Evolutionary conservation across 1,140 invertebrate genomes (phyloP).

Genomic region (Macrobrachium nipponense): DNA sequence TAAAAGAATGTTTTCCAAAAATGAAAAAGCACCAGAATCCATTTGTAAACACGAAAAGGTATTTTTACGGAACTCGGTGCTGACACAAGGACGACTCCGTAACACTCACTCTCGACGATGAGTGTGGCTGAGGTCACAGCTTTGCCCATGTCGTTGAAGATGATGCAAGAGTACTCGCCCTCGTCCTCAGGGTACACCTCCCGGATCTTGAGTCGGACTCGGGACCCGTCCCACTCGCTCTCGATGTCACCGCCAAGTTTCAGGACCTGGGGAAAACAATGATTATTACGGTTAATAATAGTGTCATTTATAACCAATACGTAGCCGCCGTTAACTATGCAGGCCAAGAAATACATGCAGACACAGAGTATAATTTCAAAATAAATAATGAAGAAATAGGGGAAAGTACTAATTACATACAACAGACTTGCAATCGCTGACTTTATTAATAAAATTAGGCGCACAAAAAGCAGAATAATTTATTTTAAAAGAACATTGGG

Average conservation of each 20-base stretch:
- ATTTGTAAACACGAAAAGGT: too few relatives aligned
- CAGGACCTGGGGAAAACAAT: slow-evolving; percentile 71
- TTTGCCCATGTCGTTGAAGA: slow-evolving; percentile 83
- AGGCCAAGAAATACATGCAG: not conserved
- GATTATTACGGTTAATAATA: too few relatives aligned
- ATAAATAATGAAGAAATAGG: too few relatives aligned
- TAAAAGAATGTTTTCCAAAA: too few relatives aligned
- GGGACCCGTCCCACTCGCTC: slow-evolving; percentile 76
- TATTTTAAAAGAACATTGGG: too few relatives aligned
- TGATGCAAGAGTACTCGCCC: slow-evolving; percentile 88
- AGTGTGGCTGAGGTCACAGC: slow-evolving; percentile 82
- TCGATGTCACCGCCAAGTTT: slow-evolving; percentile 78
- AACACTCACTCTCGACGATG: slow-evolving; percentile 80
- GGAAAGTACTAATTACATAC: too few relatives aligned
- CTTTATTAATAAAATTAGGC: too few relatives aligned
- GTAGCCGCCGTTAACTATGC: not conserved
- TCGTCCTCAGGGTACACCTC: slow-evolving; percentile 87
- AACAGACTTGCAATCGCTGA: too few relatives aligned
- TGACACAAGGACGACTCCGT: not conserved
- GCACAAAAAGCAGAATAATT: too few relatives aligned
- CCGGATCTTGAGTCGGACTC: slow-evolving; percentile 78
- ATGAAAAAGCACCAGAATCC: not conserved
- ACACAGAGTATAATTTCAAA: too few relatives aligned
- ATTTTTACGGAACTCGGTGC: not conserved
- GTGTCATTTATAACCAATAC: not conserved